phyloP scores from a whole-genome alignment of 2,888 invertebrate genomes.

The Lypha dubia region DNA sequence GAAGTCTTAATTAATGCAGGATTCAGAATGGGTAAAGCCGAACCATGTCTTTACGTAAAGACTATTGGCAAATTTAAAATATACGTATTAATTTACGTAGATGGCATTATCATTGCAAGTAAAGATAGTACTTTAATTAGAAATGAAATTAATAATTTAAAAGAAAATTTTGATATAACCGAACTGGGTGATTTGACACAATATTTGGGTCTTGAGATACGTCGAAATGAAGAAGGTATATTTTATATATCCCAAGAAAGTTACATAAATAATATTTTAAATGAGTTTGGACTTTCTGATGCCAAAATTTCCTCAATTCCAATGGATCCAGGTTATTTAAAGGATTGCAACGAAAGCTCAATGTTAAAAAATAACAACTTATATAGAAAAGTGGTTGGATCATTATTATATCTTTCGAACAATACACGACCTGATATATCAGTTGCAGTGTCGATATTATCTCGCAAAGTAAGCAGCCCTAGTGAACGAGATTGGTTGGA shows the following conservation, averaged over 20 bases:
- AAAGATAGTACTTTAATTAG: no score
- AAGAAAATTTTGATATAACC: background rate
- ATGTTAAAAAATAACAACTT: background rate
- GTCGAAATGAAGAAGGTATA: background rate
- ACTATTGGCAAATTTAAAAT: no score
- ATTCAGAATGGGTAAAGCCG: no score
- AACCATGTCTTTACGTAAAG: no score
- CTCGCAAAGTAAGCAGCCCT: background rate
- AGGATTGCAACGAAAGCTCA: background rate
- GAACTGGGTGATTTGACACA: background rate
- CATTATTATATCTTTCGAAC: background rate
- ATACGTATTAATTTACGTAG: no score
- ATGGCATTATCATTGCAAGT: no score
- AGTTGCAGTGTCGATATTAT: background rate
- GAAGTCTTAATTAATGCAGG: no score
- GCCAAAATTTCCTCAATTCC: background rate
- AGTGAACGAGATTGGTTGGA: background rate
- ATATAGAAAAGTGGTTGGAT: background rate
- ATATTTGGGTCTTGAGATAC: background rate
- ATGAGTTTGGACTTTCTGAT: background rate
- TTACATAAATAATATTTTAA: conserved; percentile 3
- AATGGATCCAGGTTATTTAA: conserved; percentile 10
- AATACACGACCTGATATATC: background rate
- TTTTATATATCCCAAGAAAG: conserved; percentile 1
- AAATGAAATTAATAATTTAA: no score